Conservation (phyloP, 2,113 vertebrate species). For the Grammomys surdaster region DNA sequence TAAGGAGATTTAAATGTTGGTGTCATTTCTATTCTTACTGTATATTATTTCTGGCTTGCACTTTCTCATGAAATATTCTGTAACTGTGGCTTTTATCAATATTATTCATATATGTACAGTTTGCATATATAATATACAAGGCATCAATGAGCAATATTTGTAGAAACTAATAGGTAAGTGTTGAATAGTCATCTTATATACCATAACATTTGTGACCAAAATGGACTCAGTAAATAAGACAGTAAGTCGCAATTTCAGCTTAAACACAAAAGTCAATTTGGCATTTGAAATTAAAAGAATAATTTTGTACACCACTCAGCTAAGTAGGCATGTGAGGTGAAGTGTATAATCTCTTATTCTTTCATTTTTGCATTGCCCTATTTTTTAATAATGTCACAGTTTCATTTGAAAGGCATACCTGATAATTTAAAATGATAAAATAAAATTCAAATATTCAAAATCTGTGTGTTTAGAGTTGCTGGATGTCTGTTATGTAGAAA, state of each 20-base stretch:
- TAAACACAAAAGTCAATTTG: not conserved
- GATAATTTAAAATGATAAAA: not conserved
- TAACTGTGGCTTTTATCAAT: not conserved
- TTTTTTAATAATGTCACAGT: not conserved
- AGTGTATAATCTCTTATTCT: not conserved
- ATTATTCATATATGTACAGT: not conserved
- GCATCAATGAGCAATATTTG: not conserved
- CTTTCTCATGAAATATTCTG: not conserved
- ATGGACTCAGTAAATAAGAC: not conserved
- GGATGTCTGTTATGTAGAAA: not conserved
- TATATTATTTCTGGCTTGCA: not conserved
- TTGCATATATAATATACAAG: not conserved
- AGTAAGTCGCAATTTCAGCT: not conserved
- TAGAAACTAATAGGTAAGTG: not conserved
- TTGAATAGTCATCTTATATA: constrained; percentile 23
- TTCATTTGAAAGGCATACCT: not conserved
- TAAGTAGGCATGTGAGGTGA: not conserved
- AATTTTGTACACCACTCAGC: not conserved
- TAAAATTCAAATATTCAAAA: not conserved
- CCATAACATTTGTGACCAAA: not conserved
- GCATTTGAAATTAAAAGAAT: not conserved
- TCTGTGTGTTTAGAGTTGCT: not conserved
- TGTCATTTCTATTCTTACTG: not conserved
- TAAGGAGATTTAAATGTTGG: not conserved
- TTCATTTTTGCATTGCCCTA: not conserved